Conservation (phyloP, 2,888 invertebrate species). For the Morpho helenor region DNA sequence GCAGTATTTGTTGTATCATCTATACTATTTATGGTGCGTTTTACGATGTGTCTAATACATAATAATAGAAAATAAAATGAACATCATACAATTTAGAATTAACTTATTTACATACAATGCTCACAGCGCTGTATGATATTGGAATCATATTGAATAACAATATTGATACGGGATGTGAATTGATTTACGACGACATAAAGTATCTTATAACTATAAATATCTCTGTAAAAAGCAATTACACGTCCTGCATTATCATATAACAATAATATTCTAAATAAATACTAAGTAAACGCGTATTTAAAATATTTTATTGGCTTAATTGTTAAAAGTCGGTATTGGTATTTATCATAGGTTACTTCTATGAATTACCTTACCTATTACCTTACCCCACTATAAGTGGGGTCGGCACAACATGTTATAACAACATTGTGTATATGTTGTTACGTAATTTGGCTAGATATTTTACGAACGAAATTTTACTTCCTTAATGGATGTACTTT, state of each 20-base stretch:
- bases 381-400: no score
- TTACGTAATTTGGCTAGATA: no score
- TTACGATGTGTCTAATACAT: constrained; percentile 12
- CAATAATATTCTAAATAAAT: neutral
- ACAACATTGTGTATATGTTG: no score
- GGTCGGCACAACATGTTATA: no score
- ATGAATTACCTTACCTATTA: no score
- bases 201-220: constrained; percentile 12
- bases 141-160: constrained; percentile 14
- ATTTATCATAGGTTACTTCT: no score
- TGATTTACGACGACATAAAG: constrained; percentile 19
- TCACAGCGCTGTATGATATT: constrained; percentile 15
- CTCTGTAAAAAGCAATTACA: neutral
- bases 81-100: constrained; percentile 8
- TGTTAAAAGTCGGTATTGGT: no score
- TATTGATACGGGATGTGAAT: constrained; percentile 17
- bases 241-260: neutral
- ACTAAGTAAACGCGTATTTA: no score
- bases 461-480: no score
- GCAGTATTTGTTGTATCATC: constrained; percentile 44
- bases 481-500: no score
- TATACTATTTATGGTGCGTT: constrained; percentile 12
- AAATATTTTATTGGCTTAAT: no score
- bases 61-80: constrained; percentile 4
- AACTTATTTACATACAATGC: constrained; percentile 25